Evolutionary conservation across 2,797 vertebrate genomes (phyloP).

Genomic region (Hoplostethus mediterraneus): DNA sequence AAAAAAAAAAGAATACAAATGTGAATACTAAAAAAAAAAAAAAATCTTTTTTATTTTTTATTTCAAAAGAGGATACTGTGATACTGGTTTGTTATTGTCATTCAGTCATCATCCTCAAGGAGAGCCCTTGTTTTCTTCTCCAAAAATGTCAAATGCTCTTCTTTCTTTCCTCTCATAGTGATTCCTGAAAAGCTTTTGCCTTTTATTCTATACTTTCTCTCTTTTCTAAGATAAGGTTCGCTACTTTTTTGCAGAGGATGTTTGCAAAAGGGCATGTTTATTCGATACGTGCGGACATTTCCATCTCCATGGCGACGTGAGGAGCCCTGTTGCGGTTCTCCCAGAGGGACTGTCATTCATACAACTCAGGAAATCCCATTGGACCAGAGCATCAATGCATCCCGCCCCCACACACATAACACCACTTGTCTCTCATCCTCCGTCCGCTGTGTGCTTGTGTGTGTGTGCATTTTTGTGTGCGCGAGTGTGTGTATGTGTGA

Average conservation of each 20-base stretch:
- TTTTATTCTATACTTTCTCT: constrained; percentile 54
- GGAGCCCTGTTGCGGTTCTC: constrained; percentile 58
- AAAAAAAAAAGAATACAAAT: constrained; percentile 69
- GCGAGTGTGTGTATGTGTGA: constrained; percentile 28
- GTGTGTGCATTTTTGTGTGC: constrained; percentile 14
- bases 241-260: constrained; percentile 15
- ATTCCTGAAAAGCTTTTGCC: constrained; percentile 64
- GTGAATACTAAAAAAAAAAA: constrained; percentile 62
- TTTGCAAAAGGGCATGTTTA: constrained; percentile 69
- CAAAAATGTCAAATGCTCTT: constrained; percentile 45
- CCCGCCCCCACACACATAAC: constrained; percentile 35
- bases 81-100: constrained; percentile 71
- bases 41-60: constrained; percentile 57
- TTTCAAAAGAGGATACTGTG: constrained; percentile 81
- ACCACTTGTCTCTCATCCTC: constrained; percentile 25
- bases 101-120: constrained; percentile 65
- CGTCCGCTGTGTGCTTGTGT: constrained; percentile 14
- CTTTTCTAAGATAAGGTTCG: constrained; percentile 46
- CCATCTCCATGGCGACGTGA: constrained; percentile 54
- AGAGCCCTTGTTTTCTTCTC: constrained; percentile 41
- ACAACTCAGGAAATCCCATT: constrained; percentile 82
- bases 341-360: constrained; percentile 79
- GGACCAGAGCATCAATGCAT: constrained; percentile 59
- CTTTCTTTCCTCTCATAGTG: constrained; percentile 44
- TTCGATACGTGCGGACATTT: constrained; percentile 52